phyloP scores from a whole-genome alignment of 2,797 vertebrate genomes.

The Spinibarbus caldwelli region DNA sequence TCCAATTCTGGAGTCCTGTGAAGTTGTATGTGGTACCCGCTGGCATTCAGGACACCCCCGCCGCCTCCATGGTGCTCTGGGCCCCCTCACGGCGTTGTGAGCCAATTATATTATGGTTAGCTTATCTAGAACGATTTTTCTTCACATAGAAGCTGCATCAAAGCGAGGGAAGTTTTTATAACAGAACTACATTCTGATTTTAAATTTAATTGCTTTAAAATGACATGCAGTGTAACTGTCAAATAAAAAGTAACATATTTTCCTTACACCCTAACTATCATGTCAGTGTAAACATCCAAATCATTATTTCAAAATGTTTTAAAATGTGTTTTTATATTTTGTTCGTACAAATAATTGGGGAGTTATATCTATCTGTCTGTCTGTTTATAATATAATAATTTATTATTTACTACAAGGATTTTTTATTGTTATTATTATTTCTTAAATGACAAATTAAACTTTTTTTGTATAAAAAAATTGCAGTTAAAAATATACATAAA shows the following conservation, averaged over 20 bases:
- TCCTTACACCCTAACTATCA: background rate
- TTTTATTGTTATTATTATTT: background rate
- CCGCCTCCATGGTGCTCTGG: background rate
- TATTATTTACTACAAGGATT: background rate
- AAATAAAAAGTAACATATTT: background rate
- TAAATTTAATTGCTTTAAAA: background rate
- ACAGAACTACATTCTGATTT: background rate
- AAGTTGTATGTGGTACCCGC: background rate
- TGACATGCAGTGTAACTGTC: background rate
- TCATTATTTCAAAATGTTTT: background rate
- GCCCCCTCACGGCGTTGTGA: background rate
- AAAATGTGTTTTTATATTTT: background rate
- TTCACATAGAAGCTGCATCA: background rate
- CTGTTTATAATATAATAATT: background rate
- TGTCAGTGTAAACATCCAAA: background rate
- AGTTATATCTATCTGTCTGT: too few species aligned
- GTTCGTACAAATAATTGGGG: too few species aligned
- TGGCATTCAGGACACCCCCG: background rate
- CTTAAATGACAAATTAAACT: background rate
- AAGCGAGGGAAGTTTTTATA: background rate
- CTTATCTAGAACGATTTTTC: background rate
- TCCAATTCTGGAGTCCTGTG: background rate
- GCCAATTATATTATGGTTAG: background rate
- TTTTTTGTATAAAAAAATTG: too few species aligned
- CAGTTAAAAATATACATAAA: background rate